Percentiles rank a stretch among this genome's conserved stretches.
These are phyloP conservation scores for Cantharis lateralis DNA, from an alignment of 2,888 invertebrate genomes.

Conservation along the genomic window DNA sequence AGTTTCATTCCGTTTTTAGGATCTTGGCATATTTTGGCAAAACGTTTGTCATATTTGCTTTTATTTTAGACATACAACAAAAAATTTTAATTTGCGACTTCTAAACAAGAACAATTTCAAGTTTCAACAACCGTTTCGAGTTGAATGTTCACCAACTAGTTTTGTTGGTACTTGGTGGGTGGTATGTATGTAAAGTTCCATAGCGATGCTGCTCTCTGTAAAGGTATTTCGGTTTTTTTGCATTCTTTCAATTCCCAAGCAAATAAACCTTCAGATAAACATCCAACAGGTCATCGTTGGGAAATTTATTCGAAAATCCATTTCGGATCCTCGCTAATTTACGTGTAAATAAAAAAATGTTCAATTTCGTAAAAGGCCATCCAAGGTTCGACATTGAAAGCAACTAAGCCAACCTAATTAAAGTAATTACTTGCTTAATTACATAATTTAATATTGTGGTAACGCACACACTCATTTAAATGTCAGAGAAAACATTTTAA, in stretches of 20 bases:
- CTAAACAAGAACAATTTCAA: neutral
- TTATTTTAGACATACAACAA: neutral
- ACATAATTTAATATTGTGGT: neutral
- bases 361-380: neutral
- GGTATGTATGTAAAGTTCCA: constrained; percentile 7
- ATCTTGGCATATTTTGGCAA: neutral
- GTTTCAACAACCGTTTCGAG: neutral
- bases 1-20: neutral
- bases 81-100: neutral
- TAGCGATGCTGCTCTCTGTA: constrained; percentile 5
- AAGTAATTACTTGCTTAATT: constrained; percentile 1
- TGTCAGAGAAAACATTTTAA: neutral
- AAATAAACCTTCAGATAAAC: constrained; percentile 3
- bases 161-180: constrained; percentile 10
- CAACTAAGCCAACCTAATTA: neutral
- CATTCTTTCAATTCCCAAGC: constrained; percentile 12
- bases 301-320: neutral
- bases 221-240: constrained; percentile 4
- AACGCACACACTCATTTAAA: neutral
- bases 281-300: neutral
- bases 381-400: neutral
- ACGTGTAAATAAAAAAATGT: neutral
- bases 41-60: neutral
- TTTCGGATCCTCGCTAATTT: neutral
- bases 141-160: constrained; percentile 3